A percentile compares a stretch with the other conserved stretches of the same genome.
phyloP scores from a whole-genome alignment of 2,797 vertebrate genomes.

The Perodicticus potto region DNA sequence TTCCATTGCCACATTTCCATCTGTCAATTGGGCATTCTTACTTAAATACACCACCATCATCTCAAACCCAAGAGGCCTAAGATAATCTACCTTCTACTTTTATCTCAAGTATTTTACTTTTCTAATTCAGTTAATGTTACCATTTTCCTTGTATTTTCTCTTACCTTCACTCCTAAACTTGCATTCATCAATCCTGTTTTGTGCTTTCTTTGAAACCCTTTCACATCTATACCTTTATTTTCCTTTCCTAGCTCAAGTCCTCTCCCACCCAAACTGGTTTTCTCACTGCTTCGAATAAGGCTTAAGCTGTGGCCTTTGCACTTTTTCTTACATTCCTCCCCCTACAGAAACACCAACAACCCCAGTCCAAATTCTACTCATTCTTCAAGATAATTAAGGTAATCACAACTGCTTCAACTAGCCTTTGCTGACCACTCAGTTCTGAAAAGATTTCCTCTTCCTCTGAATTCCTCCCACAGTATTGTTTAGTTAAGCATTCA shows the following conservation, averaged over 20 bases:
- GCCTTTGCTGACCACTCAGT: neutral
- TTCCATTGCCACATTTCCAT: neutral
- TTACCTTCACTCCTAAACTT: constrained; percentile 36
- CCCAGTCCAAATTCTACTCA: constrained; percentile 42
- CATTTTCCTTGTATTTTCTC: constrained; percentile 3
- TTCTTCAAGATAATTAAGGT: constrained; percentile 35
- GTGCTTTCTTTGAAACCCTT: constrained; percentile 16
- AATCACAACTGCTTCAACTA: constrained; percentile 23
- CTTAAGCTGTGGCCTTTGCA: constrained; percentile 33
- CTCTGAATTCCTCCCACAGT: constrained; percentile 45
- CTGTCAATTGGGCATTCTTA: neutral
- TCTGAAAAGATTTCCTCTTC: constrained; percentile 40
- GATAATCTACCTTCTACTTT: neutral
- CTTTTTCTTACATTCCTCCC: constrained; percentile 59
- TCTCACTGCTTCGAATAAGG: constrained; percentile 26
- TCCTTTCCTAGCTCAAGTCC: constrained; percentile 18
- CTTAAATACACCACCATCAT: neutral
- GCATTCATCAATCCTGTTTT: neutral
- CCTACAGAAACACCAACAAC: neutral
- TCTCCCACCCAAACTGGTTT: constrained; percentile 61
- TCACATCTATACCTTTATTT: neutral
- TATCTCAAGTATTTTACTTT: neutral
- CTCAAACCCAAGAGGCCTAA: neutral
- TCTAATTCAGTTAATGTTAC: neutral
- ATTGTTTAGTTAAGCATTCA: constrained; percentile 29